Base-by-base conservation (phyloP, 2,113 vertebrate species). In the Rutilus rutilus region DNA sequence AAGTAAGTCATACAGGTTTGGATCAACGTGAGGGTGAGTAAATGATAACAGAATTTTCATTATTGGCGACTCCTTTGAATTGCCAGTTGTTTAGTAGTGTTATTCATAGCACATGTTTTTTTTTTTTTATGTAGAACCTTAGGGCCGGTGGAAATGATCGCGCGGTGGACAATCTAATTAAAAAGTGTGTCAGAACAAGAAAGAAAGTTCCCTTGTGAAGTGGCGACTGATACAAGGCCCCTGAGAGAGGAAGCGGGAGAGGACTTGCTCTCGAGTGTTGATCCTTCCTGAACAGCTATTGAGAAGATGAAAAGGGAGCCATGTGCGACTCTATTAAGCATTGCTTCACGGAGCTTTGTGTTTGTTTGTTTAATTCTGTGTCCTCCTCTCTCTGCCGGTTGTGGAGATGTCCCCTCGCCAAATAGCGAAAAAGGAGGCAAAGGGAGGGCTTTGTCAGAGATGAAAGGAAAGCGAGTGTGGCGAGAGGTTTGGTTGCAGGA, bases 381-480 rank as follows among this genome's bases (percentile, higher is more conserved):
- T 85, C 52, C 82, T 86, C 57, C 81, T 84, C 57, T 80, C 64
- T 84, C 78, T 82, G 8, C 80, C 21, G 57, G 60, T 30, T 30
- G 69, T 65, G 74, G 82, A 78, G 75, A 74, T 42, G 47, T 83
- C 65, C 73, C 81, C 65, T 87, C 57, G 64, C 82, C 86, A 88
- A 86, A 90, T 86, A 78, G 87, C 69, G 23, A 80, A 86, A 57
- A 47, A 83, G 84, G 39, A 86, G 10, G 84, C 21, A 64, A 65
- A 21, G 52, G 83, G 84, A 62, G 57, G 85, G 88, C 77, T 84
- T 45, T 65, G 62, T 93, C 52, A 92, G 87, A 94, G 92, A 92
- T 89, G 85, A 87, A 91, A 89, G 87, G 84, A 92, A 93, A 92
- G 84, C 90, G 88, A 93, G 91, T 89, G 79, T 0, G 84, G 71